A percentile compares a stretch with the other conserved stretches of the same genome.
phyloP scores from a whole-genome alignment of 2,113 vertebrate genomes.

The Ictalurus punctatus region DNA sequence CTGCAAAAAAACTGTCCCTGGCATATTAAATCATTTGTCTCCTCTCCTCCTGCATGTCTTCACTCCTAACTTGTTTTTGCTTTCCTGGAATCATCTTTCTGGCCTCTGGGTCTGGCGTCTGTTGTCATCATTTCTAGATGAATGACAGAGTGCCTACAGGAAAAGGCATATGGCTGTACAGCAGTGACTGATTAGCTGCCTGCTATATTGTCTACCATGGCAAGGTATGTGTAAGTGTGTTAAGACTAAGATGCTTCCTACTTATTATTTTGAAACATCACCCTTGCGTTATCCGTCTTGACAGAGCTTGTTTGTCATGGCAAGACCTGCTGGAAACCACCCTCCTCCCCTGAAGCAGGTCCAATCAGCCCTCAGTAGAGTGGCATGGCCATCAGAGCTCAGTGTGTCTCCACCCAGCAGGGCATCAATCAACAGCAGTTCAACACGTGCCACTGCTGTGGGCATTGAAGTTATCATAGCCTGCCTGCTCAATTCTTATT shows the following conservation, averaged over 20 bases:
- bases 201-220: background rate
- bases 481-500: constrained; percentile 33
- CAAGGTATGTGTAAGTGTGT: constrained; percentile 25
- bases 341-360: constrained; percentile 30
- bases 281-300: constrained; percentile 36
- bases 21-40: constrained; percentile 26
- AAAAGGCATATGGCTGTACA: constrained; percentile 14
- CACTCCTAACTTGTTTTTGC: constrained; percentile 29
- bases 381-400: constrained; percentile 46
- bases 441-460: constrained; percentile 41
- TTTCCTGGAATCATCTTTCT: constrained; percentile 37
- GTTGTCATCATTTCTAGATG: constrained; percentile 37
- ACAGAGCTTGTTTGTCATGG: constrained; percentile 62
- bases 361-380: constrained; percentile 57
- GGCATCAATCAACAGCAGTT: constrained; percentile 65
- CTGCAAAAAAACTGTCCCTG: constrained; percentile 35
- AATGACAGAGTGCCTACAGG: constrained; percentile 25
- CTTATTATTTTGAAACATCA: constrained; percentile 34
- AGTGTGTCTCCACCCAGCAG: constrained; percentile 64
- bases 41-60: constrained; percentile 21
- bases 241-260: constrained; percentile 21
- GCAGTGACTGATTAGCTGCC: constrained; percentile 35
- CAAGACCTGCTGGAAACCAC: constrained; percentile 33
- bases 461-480: constrained; percentile 21
- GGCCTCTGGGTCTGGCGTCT: constrained; percentile 37